These are phyloP conservation scores for Ernsta delagoae DNA, from an alignment of 2,888 invertebrate species.

Conservation along the genomic window DNA sequence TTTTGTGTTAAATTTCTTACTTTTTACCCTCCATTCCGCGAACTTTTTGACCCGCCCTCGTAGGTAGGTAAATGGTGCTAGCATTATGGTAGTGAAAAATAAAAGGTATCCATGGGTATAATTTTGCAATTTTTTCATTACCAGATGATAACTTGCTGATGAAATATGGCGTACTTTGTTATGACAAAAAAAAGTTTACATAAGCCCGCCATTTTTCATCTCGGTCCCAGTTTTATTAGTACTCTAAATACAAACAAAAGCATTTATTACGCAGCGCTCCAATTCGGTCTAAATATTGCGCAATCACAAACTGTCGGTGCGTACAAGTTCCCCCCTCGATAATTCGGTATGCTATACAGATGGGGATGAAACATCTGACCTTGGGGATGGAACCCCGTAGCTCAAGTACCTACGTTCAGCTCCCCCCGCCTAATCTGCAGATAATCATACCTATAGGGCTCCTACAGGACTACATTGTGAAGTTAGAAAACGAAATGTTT, in stretches of 20 bases:
- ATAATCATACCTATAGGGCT: slow-evolving; percentile 76
- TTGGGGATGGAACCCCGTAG: slow-evolving; percentile 77
- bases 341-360: slow-evolving; percentile 60
- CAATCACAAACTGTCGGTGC: slow-evolving; percentile 10
- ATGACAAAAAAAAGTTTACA: no score
- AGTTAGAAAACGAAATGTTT: slow-evolving; percentile 56
- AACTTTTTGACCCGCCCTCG: no score
- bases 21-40: no score
- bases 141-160: no score
- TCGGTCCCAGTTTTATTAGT: neutral
- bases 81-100: no score
- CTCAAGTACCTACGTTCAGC: slow-evolving; percentile 67
- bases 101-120: no score
- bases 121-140: no score
- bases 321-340: slow-evolving; percentile 61
- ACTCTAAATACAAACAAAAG: slow-evolving; percentile 14
- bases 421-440: slow-evolving; percentile 76
- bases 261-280: slow-evolving; percentile 28
- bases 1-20: no score
- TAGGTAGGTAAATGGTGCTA: no score
- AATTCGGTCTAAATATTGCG: slow-evolving; percentile 21
- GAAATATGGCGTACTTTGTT: no score
- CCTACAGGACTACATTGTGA: slow-evolving; percentile 61
- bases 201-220: slow-evolving; percentile 2
- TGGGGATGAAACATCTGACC: slow-evolving; percentile 75